phyloP scores from a whole-genome alignment of 2,888 invertebrate genomes.

The Eupithecia abbreviata region DNA sequence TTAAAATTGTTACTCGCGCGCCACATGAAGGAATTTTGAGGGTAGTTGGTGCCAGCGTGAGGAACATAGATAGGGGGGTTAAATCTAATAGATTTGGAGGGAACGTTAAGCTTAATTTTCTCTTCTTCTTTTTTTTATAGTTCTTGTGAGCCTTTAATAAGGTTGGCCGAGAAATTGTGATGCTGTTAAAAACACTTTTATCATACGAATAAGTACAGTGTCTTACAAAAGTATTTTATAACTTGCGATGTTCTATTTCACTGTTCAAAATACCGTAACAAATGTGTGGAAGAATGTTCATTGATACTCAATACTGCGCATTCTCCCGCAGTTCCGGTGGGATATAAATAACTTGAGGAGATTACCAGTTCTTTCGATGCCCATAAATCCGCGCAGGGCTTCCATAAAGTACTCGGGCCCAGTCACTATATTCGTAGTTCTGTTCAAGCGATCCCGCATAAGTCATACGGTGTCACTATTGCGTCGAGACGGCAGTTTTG shows the following conservation, averaged over 20 bases:
- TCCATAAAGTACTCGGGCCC: constrained; percentile 47
- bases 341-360: constrained; percentile 32
- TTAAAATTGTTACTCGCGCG: too few species aligned
- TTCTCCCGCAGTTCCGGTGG: constrained; percentile 23
- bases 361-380: constrained; percentile 35
- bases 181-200: neutral
- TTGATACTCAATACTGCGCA: constrained; percentile 27
- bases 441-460: constrained; percentile 57
- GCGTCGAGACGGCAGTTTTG: constrained; percentile 45
- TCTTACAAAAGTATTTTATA: neutral
- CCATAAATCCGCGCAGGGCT: constrained; percentile 40
- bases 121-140: too few species aligned
- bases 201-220: neutral
- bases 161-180: neutral
- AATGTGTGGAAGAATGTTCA: constrained; percentile 20
- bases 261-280: constrained; percentile 20
- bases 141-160: neutral
- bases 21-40: too few species aligned
- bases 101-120: too few species aligned
- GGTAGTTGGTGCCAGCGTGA: too few species aligned
- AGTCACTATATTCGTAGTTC: constrained; percentile 48
- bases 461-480: constrained; percentile 60
- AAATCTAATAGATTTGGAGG: too few species aligned
- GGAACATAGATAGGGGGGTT: too few species aligned
- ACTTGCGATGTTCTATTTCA: constrained; percentile 1